Evolutionary conservation across 1,140 invertebrate species (phyloP).

Genomic region (Aethina tumida): DNA sequence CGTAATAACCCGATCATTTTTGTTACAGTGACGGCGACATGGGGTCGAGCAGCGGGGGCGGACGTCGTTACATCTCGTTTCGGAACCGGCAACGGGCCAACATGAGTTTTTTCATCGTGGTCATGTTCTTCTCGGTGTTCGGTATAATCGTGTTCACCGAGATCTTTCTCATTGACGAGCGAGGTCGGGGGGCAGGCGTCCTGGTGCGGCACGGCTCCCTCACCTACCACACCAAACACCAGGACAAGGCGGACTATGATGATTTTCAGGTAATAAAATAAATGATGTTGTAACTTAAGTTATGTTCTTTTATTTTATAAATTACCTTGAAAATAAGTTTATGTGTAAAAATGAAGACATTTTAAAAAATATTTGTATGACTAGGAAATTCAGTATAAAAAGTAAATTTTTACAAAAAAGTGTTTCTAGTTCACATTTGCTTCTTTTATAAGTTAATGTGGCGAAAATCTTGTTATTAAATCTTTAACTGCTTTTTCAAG

Average conservation of each 20-base stretch:
- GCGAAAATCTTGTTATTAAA: too few relatives aligned
- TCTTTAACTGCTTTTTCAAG: too few relatives aligned
- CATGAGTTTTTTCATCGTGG: slow-evolving; percentile 78
- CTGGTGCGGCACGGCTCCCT: slow-evolving; percentile 38
- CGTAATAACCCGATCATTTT: too few relatives aligned
- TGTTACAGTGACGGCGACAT: slow-evolving; percentile 21
- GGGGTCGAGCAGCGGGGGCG: slow-evolving; percentile 29
- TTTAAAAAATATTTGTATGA: too few relatives aligned
- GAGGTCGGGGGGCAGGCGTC: slow-evolving; percentile 37
- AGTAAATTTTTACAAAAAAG: too few relatives aligned
- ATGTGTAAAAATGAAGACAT: too few relatives aligned
- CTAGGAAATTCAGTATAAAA: too few relatives aligned
- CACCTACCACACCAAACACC: slow-evolving; percentile 24
- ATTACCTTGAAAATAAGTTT: too few relatives aligned
- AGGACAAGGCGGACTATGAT: slow-evolving; percentile 30
- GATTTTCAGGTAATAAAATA: slow-evolving; percentile 34
- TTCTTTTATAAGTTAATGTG: too few relatives aligned
- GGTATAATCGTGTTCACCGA: slow-evolving; percentile 75
- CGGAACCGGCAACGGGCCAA: slow-evolving; percentile 65
- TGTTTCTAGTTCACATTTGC: too few relatives aligned
- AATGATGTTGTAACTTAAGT: slow-evolving; percentile 6
- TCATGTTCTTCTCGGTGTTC: slow-evolving; percentile 84
- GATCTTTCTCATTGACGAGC: slow-evolving; percentile 63
- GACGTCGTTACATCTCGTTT: slow-evolving; percentile 24
- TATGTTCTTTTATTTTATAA: too few relatives aligned